Percentiles rank a stretch among this genome's conserved stretches.
Conservation (phyloP, 2,113 vertebrate genomes). For the Varanus komodoensis region DNA sequence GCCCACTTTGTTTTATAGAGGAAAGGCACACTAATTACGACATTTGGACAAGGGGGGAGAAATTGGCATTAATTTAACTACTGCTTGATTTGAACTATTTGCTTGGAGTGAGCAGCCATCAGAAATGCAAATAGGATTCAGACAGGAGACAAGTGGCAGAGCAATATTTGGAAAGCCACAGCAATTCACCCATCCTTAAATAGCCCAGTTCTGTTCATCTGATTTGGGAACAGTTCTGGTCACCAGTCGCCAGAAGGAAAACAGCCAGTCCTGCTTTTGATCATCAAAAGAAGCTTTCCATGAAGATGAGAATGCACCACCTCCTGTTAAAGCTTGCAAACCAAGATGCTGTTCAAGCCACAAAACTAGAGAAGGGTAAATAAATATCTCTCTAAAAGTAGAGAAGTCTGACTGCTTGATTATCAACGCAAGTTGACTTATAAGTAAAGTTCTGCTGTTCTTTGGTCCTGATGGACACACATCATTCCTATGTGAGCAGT, state of each 20-base stretch:
- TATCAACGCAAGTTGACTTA: not conserved
- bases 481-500: too few species aligned
- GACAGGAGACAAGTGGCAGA: too few species aligned
- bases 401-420: not conserved
- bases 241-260: not conserved
- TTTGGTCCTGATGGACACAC: too few species aligned
- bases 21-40: too few species aligned
- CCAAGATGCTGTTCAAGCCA: not conserved
- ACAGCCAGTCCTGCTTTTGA: not conserved
- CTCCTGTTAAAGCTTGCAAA: not conserved
- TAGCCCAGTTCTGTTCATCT: not conserved
- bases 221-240: not conserved
- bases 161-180: too few species aligned
- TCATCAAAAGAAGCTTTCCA: not conserved
- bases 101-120: too few species aligned
- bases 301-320: not conserved
- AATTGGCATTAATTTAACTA: too few species aligned
- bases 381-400: not conserved
- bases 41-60: too few species aligned
- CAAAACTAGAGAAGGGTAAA: not conserved
- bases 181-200: too few species aligned
- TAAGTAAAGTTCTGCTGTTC: not conserved
- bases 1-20: too few species aligned
- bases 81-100: too few species aligned
- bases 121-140: too few species aligned